Evolutionary conservation across 1,140 invertebrate genomes (phyloP).

Genomic region (Neodiprion virginianus): DNA sequence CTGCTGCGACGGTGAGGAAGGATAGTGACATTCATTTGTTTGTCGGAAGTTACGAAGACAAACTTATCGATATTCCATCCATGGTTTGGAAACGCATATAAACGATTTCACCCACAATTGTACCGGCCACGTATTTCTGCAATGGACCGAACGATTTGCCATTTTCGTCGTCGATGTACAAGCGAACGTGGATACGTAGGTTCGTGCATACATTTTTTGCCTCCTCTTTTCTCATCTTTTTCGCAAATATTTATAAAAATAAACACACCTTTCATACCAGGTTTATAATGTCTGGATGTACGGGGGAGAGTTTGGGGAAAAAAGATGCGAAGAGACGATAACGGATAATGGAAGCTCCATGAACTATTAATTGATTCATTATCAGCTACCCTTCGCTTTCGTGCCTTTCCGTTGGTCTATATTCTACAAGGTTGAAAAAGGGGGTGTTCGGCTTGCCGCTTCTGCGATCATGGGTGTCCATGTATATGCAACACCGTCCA

Average conservation of each 20-base stretch:
- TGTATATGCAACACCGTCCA: too few relatives aligned
- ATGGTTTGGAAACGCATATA: background rate
- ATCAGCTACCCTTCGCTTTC: background rate
- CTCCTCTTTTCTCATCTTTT: too few relatives aligned
- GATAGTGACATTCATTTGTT: slow-evolving; percentile 22
- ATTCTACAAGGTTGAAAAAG: background rate
- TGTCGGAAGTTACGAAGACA: background rate
- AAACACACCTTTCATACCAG: too few relatives aligned
- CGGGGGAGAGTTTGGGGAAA: too few relatives aligned
- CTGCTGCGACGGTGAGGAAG: background rate
- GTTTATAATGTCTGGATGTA: too few relatives aligned
- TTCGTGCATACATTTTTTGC: too few relatives aligned
- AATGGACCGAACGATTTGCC: too few relatives aligned
- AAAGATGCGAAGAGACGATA: background rate
- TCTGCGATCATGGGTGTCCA: background rate
- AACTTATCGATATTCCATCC: background rate
- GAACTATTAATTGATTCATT: slow-evolving; percentile 13
- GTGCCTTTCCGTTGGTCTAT: background rate
- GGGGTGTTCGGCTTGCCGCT: background rate
- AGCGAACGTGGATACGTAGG: too few relatives aligned
- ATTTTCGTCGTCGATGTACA: too few relatives aligned
- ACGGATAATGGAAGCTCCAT: background rate
- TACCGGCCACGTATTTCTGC: too few relatives aligned
- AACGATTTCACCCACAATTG: too few relatives aligned
- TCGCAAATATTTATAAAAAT: too few relatives aligned